phyloP scores from a whole-genome alignment of 2,888 invertebrate genomes.

The Lycophotia porphyrea region DNA sequence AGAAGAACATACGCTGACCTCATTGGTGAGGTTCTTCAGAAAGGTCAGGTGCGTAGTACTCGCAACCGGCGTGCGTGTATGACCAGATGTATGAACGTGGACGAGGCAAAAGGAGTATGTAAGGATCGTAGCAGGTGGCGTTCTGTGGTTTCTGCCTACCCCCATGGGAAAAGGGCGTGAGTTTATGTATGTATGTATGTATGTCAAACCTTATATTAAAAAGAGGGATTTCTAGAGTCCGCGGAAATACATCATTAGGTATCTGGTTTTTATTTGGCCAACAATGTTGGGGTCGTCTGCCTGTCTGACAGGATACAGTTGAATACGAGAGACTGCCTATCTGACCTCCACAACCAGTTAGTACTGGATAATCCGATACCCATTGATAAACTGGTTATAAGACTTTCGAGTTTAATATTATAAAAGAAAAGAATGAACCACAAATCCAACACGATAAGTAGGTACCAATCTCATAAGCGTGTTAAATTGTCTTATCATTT shows the following conservation, averaged over 20 bases:
- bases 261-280: neutral
- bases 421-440: neutral
- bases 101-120: too few relatives aligned
- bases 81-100: too few relatives aligned
- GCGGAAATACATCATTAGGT: neutral
- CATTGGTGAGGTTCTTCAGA: too few relatives aligned
- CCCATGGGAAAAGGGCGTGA: too few relatives aligned
- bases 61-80: too few relatives aligned
- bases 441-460: neutral
- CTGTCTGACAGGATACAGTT: neutral
- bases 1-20: too few relatives aligned
- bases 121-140: too few relatives aligned
- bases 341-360: neutral
- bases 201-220: too few relatives aligned
- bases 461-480: constrained; percentile 7
- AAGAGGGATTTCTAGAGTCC: neutral
- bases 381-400: too few relatives aligned
- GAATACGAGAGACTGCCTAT: neutral
- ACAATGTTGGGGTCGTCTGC: neutral
- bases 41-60: too few relatives aligned
- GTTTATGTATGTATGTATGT: too few relatives aligned
- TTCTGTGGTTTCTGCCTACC: too few relatives aligned
- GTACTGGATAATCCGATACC: neutral
- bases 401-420: neutral
- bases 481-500: constrained; percentile 47